Conservation (phyloP, 2,797 vertebrate genomes). For the Danio albolineatus region DNA sequence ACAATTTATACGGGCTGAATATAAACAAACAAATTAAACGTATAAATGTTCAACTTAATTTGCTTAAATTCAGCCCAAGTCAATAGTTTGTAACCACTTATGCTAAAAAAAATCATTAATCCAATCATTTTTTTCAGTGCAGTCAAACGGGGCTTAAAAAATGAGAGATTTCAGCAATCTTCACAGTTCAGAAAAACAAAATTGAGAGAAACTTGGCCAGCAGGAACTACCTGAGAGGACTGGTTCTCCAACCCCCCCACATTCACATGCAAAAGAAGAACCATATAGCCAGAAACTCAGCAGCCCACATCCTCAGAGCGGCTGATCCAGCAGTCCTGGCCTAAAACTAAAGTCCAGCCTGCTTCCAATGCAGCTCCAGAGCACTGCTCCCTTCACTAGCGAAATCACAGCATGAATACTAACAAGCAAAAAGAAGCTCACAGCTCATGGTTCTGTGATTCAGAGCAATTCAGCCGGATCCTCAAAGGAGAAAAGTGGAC, state of each 20-base stretch:
- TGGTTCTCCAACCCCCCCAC: slow-evolving; percentile 9
- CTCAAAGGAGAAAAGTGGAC: neutral
- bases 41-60: too few relatives aligned
- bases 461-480: neutral
- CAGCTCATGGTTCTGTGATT: neutral
- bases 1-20: too few relatives aligned
- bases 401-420: neutral
- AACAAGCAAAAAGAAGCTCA: neutral
- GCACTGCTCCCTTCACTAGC: neutral
- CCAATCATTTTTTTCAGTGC: too few relatives aligned
- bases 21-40: too few relatives aligned
- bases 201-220: neutral
- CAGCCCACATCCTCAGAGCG: slow-evolving; percentile 70
- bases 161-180: neutral
- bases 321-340: slow-evolving; percentile 1
- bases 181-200: neutral
- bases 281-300: neutral
- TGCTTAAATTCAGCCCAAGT: too few relatives aligned
- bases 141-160: neutral
- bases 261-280: neutral
- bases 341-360: neutral
- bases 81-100: too few relatives aligned
- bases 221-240: slow-evolving; percentile 37
- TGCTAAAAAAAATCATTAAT: too few relatives aligned
- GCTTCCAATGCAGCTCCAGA: neutral